Evolutionary conservation across 2,888 invertebrate genomes (phyloP), one percentile per base, ranked within the genome.

Genomic region (Lasiommata megera): DNA sequence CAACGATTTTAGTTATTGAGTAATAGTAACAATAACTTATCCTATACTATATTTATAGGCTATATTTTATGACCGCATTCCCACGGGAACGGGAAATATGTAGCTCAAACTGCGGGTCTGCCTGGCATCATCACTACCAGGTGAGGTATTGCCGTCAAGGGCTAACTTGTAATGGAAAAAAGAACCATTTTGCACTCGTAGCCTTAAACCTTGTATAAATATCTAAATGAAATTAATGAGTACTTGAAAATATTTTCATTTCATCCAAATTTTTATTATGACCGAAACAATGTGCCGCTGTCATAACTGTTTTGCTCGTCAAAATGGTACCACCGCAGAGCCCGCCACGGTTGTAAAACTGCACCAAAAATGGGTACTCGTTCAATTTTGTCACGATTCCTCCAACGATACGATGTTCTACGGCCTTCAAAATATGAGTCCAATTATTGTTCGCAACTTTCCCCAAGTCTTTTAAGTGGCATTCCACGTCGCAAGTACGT

Each of bases 281-380:
- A 52, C 73, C 73, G 36, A 79, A 77, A 36, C 79, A 79, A 62
- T 79, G 79, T 0, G 75, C 78, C 2, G 76, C 77, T 2, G 78
- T 77, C n/a, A 79, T 40, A 0, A 77, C 71, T 7, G 64, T 67
- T 60, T 72, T 74, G 12, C 57, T 68, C 3, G 73, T 71, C 28
- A 79, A 56, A 17, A 78, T 76, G 1, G 62, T 62, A 0, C 75
- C 78, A 3, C 73, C 69, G 37, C 78, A 79, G 6, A 78, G 56
- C 0, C 70, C 69, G 1, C 72, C 74, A 3, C 41, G 58, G 54
- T 78, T 79, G 17, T 74, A 67, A 43, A 79, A 70, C 55, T 74
- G 72, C 11, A 77, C 73, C 18, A 64, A 66, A 46, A 66, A 72
- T 0, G 77, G 77, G 44, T 66, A 73, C 6, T 62, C 50, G n/a